Base-by-base conservation (phyloP, 2,113 vertebrate species). In the Leucosticte australis region DNA sequence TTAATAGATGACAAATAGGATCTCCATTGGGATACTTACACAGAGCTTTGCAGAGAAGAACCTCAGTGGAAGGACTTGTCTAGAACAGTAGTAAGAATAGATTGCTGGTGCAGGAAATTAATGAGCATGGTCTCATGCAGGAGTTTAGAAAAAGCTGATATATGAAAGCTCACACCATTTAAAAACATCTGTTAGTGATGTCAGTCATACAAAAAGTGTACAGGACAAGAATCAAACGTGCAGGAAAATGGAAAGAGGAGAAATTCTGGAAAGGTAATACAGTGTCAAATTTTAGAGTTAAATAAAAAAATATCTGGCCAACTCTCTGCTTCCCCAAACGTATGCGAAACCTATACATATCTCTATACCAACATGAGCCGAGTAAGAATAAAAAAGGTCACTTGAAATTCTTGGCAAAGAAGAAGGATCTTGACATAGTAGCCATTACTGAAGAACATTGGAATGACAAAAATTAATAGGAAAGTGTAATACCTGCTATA, bases 401-500 rank as follows among this genome's bases (percentile, higher is more conserved):
- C 50, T 47, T 92, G 79, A 78, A 86, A 93, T 90, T 88, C 63
- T 86, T 96, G 88, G 64, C 60, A 56, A 87, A 89, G 46, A 64
- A 42, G 63, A 70, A 83, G 37, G 39, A 78, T 79, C 82, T 93
- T 77, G 60, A 77, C 83, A 78, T 78, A 80, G 50, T n/a, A 81
- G 69, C 67, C 68, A 84, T 94, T 94, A 71, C 31, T 47, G 37
- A 94, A 90, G 80, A 93, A 84, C 7, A 9, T 5, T 90, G 56
- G 68, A 89, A 96, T 92, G 79, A 78, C 71, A 87, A 87, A 95
- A 94, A 93, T 90, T 37, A 89, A 71, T 68, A 50, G 76, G 69
- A 64, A 82, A 64, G 52, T 81, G 77, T 92, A 90, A 90, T 90
- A 69, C n/a, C 37, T 89, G 62, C 69, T 82, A 71, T 93, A 90